A percentile compares a stretch with the other conserved stretches of the same genome.
These are phyloP conservation scores for Larimichthys crocea DNA, from an alignment of 2,113 vertebrate genomes.

Conservation along the genomic window DNA sequence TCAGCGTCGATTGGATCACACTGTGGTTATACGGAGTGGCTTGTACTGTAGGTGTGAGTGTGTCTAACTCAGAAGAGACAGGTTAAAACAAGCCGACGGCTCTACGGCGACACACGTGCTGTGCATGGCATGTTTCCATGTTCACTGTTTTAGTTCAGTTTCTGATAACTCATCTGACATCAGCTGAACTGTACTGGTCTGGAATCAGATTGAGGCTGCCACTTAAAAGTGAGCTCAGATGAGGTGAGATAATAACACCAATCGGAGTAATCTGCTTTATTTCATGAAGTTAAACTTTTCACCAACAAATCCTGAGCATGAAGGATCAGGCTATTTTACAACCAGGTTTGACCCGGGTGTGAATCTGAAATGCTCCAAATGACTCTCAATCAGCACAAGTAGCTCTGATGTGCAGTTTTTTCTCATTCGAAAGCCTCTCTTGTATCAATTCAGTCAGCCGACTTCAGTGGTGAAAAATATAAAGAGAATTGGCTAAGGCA, in stretches of 20 bases:
- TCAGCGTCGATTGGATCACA: background rate
- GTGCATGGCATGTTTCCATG: no score
- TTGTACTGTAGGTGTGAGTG: background rate
- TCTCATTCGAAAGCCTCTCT: constrained; percentile 5
- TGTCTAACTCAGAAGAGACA: background rate
- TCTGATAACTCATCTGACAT: background rate
- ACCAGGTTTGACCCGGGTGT: constrained; percentile 7
- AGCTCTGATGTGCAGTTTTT: constrained; percentile 23
- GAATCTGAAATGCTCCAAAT: constrained; percentile 16
- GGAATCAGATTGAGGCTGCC: background rate
- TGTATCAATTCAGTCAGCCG: constrained; percentile 21
- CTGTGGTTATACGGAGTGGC: background rate
- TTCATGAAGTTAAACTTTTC: background rate
- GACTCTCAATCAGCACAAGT: constrained; percentile 32
- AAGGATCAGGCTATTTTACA: background rate
- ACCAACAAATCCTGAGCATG: background rate
- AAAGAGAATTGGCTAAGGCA: constrained; percentile 14
- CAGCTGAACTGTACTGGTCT: background rate
- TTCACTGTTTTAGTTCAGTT: background rate
- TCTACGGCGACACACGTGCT: no score
- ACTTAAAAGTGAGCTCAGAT: background rate
- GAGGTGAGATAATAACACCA: background rate
- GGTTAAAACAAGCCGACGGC: no score
- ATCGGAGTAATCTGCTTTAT: background rate
- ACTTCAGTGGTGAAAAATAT: constrained; percentile 1